Conservation (phyloP, 2,113 vertebrate genomes). For the Ibidorhyncha struthersii region DNA sequence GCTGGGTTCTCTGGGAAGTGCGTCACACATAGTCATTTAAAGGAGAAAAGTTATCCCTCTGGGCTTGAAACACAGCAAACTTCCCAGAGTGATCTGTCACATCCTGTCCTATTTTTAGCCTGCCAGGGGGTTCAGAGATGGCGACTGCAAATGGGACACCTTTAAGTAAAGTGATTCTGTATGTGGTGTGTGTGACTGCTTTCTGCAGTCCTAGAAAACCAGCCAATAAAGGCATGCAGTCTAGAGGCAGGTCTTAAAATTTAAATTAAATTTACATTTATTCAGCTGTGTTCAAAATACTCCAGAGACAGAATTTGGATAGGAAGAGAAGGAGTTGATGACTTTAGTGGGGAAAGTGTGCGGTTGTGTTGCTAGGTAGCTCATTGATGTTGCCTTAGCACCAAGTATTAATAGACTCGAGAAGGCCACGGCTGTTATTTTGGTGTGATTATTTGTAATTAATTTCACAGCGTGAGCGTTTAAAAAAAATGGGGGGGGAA, state of each 20-base stretch:
- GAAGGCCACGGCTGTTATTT: background rate
- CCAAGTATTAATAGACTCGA: slow-evolving; percentile 47
- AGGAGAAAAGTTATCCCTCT: background rate
- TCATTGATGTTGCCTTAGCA: slow-evolving; percentile 50
- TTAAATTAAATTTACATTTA: background rate
- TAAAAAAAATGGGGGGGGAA: background rate
- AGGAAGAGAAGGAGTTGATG: background rate
- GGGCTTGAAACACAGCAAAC: background rate
- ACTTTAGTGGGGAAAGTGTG: background rate
- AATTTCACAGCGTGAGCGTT: slow-evolving; percentile 8
- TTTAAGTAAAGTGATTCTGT: background rate
- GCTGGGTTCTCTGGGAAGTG: background rate
- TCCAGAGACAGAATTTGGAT: background rate
- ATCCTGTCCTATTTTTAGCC: background rate
- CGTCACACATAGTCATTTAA: background rate
- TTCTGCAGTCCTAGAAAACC: background rate
- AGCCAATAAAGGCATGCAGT: accelerated
- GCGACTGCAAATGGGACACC: background rate
- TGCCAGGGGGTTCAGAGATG: background rate
- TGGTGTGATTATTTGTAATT: slow-evolving; percentile 29
- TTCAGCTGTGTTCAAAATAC: background rate
- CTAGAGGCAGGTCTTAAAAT: background rate
- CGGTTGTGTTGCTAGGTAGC: slow-evolving; percentile 49
- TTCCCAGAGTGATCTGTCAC: background rate
- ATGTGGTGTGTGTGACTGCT: background rate